A percentile compares a stretch with the other conserved stretches of the same genome.
phyloP scores from a whole-genome alignment of 2,113 vertebrate species.

The Ibidorhyncha struthersii region DNA sequence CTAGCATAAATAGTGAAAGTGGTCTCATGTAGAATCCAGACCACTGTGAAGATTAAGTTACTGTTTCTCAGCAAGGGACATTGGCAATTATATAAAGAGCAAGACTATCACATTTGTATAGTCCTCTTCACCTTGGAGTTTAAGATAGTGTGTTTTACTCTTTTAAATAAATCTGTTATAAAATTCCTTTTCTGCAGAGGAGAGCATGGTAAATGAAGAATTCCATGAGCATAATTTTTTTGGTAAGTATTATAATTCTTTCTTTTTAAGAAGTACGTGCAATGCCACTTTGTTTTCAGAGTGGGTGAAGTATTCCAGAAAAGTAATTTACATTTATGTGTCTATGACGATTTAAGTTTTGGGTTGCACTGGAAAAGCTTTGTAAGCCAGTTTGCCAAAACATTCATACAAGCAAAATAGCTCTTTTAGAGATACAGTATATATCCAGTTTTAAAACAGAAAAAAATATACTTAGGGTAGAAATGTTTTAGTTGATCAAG shows the following conservation, averaged over 20 bases:
- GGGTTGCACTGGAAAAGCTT: neutral
- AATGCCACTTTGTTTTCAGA: neutral
- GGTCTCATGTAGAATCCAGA: neutral
- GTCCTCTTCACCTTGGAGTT: neutral
- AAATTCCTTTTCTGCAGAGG: neutral
- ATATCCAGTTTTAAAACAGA: neutral
- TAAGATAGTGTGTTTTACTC: neutral
- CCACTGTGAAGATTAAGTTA: neutral
- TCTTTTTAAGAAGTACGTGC: neutral
- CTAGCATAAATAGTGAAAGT: neutral
- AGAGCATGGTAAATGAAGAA: neutral
- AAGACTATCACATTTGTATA: fast-evolving
- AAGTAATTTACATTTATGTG: neutral
- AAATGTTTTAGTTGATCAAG: neutral
- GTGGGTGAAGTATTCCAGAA: neutral
- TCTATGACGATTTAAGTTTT: neutral
- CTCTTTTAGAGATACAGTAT: neutral
- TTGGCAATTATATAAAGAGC: neutral
- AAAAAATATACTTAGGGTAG: neutral
- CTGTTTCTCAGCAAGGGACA: neutral
- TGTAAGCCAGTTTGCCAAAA: neutral
- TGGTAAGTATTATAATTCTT: neutral
- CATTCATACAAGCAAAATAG: neutral
- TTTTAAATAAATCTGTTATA: neutral
- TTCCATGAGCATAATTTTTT: neutral